phyloP scores from a whole-genome alignment of 1,140 invertebrate species.

The Scylla paramamosain region DNA sequence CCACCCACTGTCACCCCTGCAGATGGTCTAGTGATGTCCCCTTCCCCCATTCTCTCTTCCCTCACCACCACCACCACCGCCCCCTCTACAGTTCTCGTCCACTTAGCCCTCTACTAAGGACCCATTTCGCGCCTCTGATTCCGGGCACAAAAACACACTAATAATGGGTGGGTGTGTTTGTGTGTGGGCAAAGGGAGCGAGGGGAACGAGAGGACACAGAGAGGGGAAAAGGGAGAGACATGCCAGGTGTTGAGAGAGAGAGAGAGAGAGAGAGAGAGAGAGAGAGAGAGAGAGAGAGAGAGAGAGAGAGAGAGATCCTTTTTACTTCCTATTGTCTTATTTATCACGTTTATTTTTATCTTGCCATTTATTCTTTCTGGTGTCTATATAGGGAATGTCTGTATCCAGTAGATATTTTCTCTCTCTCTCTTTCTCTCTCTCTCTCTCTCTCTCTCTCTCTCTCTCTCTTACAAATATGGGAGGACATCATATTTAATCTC shows the following conservation, averaged over 20 bases:
- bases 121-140: not conserved
- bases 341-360: not conserved
- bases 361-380: not conserved
- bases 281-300: not conserved
- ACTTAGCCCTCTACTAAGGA: conserved; percentile 21
- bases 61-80: not conserved
- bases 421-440: not conserved
- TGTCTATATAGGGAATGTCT: too few relatives aligned
- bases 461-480: not conserved
- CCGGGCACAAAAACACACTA: conserved; percentile 1
- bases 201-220: not conserved
- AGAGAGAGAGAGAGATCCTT: not conserved
- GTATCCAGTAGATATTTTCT: too few relatives aligned
- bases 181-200: not conserved
- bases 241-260: not conserved
- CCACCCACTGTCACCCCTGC: not conserved
- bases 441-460: not conserved
- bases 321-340: not conserved
- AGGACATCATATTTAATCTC: not conserved
- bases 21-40: not conserved
- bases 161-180: not conserved
- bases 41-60: not conserved
- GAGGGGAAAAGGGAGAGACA: not conserved
- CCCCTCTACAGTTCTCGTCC: not conserved
- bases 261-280: not conserved